These are phyloP conservation scores for chimpanzee (Pan troglodytes) DNA, from an alignment of 2,113 vertebrate genomes.

Conservation along the genomic window NHGRI_mPanTro3-v2.1_pri NC_072409.2:76520501-76521000, in stretches of 20 bases:
- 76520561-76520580: neutral
- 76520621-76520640: neutral
- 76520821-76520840: neutral
- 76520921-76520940: neutral
- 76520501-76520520: neutral
- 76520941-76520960: neutral
- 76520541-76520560: neutral
- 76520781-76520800: neutral
- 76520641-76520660: neutral
- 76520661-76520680: neutral
- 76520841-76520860: neutral
- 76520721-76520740: neutral
- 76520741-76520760: neutral
- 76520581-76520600: neutral
- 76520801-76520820: neutral
- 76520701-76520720: neutral
- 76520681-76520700: neutral
- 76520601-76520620: neutral
- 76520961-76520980: neutral
- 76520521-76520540: accelerated
- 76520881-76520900: neutral
- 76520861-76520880: neutral
- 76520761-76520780: neutral
- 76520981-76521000: too few relatives aligned
- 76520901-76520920: neutral